These are phyloP conservation scores for Luperina nickerlii DNA, from an alignment of 2,888 invertebrate genomes.

Conservation along the genomic window DNA sequence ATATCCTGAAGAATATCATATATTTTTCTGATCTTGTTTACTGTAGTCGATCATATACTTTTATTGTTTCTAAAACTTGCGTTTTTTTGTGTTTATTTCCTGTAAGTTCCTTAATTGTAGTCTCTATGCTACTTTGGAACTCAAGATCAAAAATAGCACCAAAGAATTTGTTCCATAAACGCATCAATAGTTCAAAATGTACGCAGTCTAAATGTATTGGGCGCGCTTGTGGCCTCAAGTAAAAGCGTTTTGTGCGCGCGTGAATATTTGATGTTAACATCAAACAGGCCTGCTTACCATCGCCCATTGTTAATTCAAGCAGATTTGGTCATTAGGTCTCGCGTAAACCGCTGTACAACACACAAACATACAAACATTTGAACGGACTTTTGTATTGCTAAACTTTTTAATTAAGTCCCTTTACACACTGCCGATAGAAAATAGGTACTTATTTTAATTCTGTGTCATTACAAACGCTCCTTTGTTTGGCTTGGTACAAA, in stretches of 20 bases:
- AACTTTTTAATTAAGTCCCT: not conserved
- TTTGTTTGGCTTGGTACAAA: not conserved
- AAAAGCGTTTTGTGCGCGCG: slow-evolving; percentile 59
- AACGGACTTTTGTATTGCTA: not conserved
- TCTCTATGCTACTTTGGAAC: no score
- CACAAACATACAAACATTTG: slow-evolving; percentile 10
- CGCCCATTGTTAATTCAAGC: slow-evolving; percentile 59
- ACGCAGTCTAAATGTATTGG: slow-evolving; percentile 14
- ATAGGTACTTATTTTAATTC: not conserved
- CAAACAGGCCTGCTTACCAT: slow-evolving; percentile 49
- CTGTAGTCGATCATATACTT: no score
- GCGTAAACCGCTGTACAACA: slow-evolving; percentile 15
- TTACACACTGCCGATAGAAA: not conserved
- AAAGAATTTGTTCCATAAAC: not conserved
- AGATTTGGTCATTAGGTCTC: slow-evolving; percentile 25
- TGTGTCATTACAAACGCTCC: not conserved
- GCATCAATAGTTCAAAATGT: not conserved
- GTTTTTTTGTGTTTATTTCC: no score
- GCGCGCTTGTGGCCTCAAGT: slow-evolving; percentile 42
- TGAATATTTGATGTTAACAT: slow-evolving; percentile 63
- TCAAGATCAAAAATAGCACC: not conserved
- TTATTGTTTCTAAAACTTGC: no score
- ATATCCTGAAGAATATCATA: no score
- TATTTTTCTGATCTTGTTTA: no score
- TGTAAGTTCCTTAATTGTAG: not conserved